A percentile compares a stretch with the other conserved stretches of the same genome.
These are phyloP conservation scores for Cacajao melanocephalus DNA, from an alignment of 2,797 vertebrate species.

Conservation along the genomic window DNA sequence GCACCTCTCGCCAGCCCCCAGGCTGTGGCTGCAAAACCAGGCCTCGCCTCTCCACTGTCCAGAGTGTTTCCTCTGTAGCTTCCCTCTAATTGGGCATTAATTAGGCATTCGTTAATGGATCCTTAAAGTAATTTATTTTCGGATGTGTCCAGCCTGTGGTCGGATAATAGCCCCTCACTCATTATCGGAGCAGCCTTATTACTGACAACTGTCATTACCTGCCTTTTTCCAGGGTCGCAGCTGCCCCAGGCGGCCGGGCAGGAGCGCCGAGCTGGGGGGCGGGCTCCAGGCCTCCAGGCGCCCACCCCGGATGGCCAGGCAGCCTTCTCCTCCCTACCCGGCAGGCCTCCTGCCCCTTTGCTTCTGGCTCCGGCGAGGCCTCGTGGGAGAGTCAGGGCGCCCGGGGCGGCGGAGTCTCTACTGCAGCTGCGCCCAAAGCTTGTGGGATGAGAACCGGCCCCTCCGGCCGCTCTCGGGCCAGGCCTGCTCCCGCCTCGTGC, in stretches of 20 bases:
- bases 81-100: constrained; percentile 89
- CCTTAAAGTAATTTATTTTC: constrained; percentile 88
- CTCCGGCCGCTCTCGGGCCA: neutral
- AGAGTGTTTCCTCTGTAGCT: constrained; percentile 83
- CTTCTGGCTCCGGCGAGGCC: neutral
- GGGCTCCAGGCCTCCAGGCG: constrained; percentile 41
- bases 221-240: constrained; percentile 83
- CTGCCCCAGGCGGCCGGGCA: constrained; percentile 59
- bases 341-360: neutral
- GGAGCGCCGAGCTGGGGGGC: neutral
- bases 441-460: neutral
- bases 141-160: constrained; percentile 85
- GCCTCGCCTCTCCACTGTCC: constrained; percentile 76
- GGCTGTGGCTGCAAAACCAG: constrained; percentile 48
- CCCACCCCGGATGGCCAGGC: neutral
- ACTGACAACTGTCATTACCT: constrained; percentile 84
- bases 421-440: constrained; percentile 44
- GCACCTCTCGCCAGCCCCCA: neutral
- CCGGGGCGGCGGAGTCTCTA: neutral
- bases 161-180: constrained; percentile 82
- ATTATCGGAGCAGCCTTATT: constrained; percentile 85
- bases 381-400: neutral
- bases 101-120: constrained; percentile 89
- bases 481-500: neutral
- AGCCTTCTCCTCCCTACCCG: neutral